Evolutionary conservation across 92 coral and sea anemone genomes (phyloP).

Genomic region (Epizoanthus ramosus): DNA sequence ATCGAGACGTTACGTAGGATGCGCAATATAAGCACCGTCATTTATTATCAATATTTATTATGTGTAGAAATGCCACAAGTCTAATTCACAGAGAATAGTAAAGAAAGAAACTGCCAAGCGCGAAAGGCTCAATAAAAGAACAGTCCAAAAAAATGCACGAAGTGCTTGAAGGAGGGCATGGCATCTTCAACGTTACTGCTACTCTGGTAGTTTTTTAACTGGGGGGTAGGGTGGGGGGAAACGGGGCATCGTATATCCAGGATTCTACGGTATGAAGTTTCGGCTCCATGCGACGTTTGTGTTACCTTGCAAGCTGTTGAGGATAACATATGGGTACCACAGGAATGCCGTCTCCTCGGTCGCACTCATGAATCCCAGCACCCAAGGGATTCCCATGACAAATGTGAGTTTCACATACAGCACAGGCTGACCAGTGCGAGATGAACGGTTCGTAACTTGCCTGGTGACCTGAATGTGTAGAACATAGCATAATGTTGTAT

Average conservation of each 20-base stretch:
- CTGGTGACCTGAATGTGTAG: constrained; percentile 3
- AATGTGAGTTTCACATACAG: constrained; percentile 25
- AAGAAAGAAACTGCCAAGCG: no score
- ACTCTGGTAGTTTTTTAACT: no score
- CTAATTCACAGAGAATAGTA: no score
- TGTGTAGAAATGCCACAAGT: no score
- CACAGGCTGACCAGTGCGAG: constrained; percentile 14
- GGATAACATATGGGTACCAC: constrained; percentile 11
- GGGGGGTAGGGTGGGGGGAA: not conserved
- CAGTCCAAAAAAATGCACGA: no score
- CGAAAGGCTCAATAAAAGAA: no score
- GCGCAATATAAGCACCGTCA: no score
- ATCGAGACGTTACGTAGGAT: no score
- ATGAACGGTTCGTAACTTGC: not conserved
- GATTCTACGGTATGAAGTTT: not conserved
- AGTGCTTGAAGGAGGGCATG: no score
- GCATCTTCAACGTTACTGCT: not conserved
- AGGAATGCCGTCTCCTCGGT: constrained; percentile 16
- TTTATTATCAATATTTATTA: no score
- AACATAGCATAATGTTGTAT: no score
- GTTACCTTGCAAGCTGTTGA: constrained; percentile 41
- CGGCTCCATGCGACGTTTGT: not conserved
- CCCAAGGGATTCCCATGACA: constrained; percentile 39
- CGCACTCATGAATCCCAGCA: constrained; percentile 13
- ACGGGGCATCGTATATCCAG: not conserved